Evolutionary conservation across 2,888 invertebrate genomes (phyloP).

Genomic region (Cephus pygmeus): DNA sequence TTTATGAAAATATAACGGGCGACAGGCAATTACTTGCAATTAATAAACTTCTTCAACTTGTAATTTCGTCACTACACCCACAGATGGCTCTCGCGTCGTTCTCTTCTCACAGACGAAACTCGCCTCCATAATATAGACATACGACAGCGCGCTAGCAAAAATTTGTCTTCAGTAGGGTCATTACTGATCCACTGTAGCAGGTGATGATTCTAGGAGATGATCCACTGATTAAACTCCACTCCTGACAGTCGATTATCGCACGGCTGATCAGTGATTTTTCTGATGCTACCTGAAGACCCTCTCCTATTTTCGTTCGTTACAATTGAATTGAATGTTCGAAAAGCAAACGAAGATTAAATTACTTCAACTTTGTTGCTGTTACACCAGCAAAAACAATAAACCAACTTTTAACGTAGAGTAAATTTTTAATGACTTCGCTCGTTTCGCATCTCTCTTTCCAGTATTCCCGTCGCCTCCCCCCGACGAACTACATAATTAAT

Average conservation of each 20-base stretch:
- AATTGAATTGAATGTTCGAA: not conserved
- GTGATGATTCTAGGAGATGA: constrained; percentile 58
- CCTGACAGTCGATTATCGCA: constrained; percentile 52
- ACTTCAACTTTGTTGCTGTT: too few relatives aligned
- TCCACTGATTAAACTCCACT: constrained; percentile 55
- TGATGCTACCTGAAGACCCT: constrained; percentile 56
- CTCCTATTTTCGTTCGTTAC: not conserved
- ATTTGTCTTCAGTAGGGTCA: constrained; percentile 58
- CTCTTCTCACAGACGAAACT: constrained; percentile 27
- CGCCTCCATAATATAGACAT: constrained; percentile 13
- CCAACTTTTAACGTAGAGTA: not conserved
- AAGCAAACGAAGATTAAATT: too few relatives aligned
- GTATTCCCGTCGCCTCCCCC: not conserved
- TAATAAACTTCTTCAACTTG: not conserved
- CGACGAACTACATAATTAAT: not conserved
- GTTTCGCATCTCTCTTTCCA: not conserved
- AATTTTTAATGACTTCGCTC: not conserved
- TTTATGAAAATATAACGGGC: not conserved
- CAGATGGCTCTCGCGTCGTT: constrained; percentile 18
- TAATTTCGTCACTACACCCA: not conserved
- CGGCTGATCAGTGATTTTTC: constrained; percentile 44
- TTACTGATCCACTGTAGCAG: constrained; percentile 60
- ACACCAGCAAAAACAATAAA: not conserved
- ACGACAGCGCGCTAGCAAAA: rapidly evolving
- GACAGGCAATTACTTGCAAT: not conserved